These are phyloP conservation scores for Chondrilla cf. caribensis DNA, from an alignment of 37 sponge, comb jelly and placozoan genomes.

Conservation along the genomic window DNA sequence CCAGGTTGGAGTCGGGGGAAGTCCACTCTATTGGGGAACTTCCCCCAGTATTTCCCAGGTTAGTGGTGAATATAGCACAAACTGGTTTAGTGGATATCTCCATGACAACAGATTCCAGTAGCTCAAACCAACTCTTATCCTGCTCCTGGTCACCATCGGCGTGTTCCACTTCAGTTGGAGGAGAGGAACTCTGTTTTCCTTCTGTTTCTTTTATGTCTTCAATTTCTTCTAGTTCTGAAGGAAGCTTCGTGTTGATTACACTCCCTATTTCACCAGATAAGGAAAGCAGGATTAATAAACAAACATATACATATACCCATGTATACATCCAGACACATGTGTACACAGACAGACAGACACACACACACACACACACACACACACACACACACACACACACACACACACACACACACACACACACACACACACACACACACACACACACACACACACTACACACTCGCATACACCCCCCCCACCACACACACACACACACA, in stretches of 20 bases:
- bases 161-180: not conserved
- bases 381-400: too few relatives aligned
- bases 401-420: constrained; percentile 24
- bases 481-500: constrained; percentile 25
- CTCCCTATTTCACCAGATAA: too few relatives aligned
- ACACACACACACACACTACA: constrained; percentile 33
- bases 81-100: not conserved
- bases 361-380: too few relatives aligned
- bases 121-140: not conserved
- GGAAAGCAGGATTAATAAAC: too few relatives aligned
- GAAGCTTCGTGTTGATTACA: too few relatives aligned
- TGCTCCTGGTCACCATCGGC: not conserved
- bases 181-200: not conserved
- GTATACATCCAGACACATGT: too few relatives aligned
- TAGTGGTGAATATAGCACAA: not conserved
- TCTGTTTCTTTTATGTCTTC: not conserved
- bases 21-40: not conserved
- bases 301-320: too few relatives aligned
- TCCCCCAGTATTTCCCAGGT: not conserved
- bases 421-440: constrained; percentile 7
- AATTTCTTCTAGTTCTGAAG: too few relatives aligned
- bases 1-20: not conserved
- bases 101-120: not conserved
- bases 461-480: too few relatives aligned
- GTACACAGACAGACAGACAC: too few relatives aligned